Base-by-base conservation (phyloP, 2,113 vertebrate species). In the Silurus glanis region DNA sequence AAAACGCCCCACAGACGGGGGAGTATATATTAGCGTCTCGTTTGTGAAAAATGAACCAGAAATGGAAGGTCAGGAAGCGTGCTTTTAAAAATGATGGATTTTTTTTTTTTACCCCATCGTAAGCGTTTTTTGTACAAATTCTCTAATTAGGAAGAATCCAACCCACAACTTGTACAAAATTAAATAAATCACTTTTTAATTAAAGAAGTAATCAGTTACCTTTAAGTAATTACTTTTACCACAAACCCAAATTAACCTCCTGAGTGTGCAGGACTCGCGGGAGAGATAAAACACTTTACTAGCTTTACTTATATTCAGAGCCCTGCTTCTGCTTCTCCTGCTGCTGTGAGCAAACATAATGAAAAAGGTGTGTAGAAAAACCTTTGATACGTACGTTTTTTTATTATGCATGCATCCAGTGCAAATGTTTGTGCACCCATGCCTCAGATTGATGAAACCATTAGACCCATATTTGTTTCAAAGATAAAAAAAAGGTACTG, bases 41-140 rank as follows among this genome's bases (percentile, higher is more conserved):
- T 45, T 10, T 6, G 37, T 80, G 78, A 80, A 59, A 21, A 59
- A 80, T 17, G 56, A 47, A 17, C 9, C 23, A 61, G 2, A 59
- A 58, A 53, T 55, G 23, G 53, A 51, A 23, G 16, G 49, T 25
- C 75, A 55, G 75, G n/a, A 55, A 10, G 55, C 76, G 19, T 37
- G 4, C 53, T 79, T 58, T 79, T 79, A 79, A 58, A 79, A 58
- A 80, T 61, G 37, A 80, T 45, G 19, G 78, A 47, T 37, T 80
- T 12, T 80, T 80, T 79, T 4, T 6, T 7, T 12, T 80, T 10
- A 13, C n/a, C 25, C 25, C 12, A 21, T 80, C 78, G 23, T 45
- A 80, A 19, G 19, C 37, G 37, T 37, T 47, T 80, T 80, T 37
- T 10, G 55, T 45, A 19, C 10, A 17, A 58, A 9, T 14, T 28